Conservation (phyloP, 35 echinoderm and acorn worm species). For the Hemicentrotus pulcherrimus region DNA sequence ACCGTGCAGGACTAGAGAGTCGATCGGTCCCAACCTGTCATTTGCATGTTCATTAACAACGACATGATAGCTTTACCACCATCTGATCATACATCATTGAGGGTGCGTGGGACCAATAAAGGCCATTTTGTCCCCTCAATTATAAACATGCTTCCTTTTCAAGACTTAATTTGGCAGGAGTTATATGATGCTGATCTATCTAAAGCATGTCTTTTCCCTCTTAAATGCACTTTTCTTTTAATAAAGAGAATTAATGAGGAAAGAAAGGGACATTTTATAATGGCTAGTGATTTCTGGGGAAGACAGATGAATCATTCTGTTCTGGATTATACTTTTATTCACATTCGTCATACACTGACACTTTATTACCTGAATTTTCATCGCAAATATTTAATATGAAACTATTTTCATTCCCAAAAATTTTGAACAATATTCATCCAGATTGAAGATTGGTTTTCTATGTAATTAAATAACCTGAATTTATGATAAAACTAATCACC, state of each 20-base stretch:
- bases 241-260: too few species aligned
- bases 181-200: neutral
- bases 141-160: neutral
- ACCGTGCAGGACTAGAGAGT: neutral
- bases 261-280: neutral
- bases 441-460: too few species aligned
- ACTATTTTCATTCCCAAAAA: too few species aligned
- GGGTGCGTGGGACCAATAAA: neutral
- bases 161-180: neutral
- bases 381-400: too few species aligned
- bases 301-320: too few species aligned
- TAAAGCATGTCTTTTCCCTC: neutral
- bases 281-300: neutral
- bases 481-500: neutral
- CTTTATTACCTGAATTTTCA: too few species aligned
- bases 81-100: neutral
- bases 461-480: neutral
- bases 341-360: too few species aligned
- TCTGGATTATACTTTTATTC: too few species aligned
- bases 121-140: neutral
- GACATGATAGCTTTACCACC: neutral
- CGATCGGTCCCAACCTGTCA: neutral
- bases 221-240: neutral
- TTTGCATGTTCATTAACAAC: conserved; percentile 4
- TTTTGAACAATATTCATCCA: too few species aligned